Evolutionary conservation across 2,888 invertebrate genomes (phyloP).

Genomic region (Cepaea hortensis): DNA sequence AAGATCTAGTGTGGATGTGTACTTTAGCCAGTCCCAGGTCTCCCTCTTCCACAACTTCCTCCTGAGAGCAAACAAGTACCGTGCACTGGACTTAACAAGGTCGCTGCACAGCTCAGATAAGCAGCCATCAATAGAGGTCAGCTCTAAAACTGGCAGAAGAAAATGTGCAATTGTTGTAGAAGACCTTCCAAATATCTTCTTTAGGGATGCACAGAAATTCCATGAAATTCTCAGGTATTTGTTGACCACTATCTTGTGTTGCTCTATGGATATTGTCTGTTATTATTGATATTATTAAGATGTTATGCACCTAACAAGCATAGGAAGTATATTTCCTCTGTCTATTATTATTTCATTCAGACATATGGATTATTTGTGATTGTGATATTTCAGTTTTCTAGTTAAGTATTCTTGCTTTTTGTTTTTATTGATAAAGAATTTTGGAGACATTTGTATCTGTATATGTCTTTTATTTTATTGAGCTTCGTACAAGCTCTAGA

Average conservation of each 20-base stretch:
- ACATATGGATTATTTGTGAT: no score
- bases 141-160: neutral
- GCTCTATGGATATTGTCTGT: neutral
- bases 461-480: no score
- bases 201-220: constrained; percentile 83
- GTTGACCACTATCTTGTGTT: neutral
- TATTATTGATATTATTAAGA: no score
- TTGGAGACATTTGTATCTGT: no score
- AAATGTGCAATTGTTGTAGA: constrained; percentile 71
- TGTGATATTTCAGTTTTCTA: no score
- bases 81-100: constrained; percentile 68
- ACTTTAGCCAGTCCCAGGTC: constrained; percentile 79
- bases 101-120: neutral
- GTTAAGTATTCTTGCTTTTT: no score
- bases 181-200: constrained; percentile 88
- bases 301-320: no score
- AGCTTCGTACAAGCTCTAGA: no score
- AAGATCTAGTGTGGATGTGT: constrained; percentile 54
- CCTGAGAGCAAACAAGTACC: constrained; percentile 86
- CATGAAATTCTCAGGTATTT: constrained; percentile 82
- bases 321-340: no score
- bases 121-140: neutral
- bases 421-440: no score
- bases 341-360: no score
- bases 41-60: constrained; percentile 86